A percentile compares a stretch with the other conserved stretches of the same genome.
Evolutionary conservation across 2,888 invertebrate species (phyloP).

Genomic region (Brachypterus glaber): DNA sequence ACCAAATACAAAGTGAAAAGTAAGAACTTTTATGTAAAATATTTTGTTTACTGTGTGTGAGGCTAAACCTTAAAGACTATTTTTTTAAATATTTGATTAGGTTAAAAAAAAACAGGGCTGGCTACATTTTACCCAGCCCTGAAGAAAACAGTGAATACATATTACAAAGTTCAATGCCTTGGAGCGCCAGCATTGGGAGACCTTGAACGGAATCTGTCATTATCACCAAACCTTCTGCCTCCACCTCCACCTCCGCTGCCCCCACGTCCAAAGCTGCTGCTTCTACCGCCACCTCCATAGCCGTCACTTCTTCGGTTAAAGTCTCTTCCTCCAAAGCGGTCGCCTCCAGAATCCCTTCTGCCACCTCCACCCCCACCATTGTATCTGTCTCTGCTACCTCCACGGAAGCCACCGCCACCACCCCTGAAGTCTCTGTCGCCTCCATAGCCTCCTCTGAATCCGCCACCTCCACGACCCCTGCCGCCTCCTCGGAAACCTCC

Average conservation of each 20-base stretch:
- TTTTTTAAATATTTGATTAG: too few relatives aligned
- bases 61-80: too few relatives aligned
- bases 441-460: constrained; percentile 33
- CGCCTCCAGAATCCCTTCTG: constrained; percentile 18
- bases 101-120: too few relatives aligned
- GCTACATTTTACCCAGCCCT: too few relatives aligned
- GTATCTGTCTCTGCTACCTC: constrained; percentile 19
- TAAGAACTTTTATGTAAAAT: too few relatives aligned
- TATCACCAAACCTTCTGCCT: constrained; percentile 18
- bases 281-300: constrained; percentile 25
- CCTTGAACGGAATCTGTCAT: constrained; percentile 27
- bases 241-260: constrained; percentile 19
- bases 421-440: constrained; percentile 29
- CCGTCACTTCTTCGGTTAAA: constrained; percentile 27
- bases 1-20: too few relatives aligned
- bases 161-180: constrained; percentile 22
- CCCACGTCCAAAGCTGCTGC: constrained; percentile 39
- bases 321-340: constrained; percentile 20
- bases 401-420: constrained; percentile 23
- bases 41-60: too few relatives aligned
- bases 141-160: too few relatives aligned
- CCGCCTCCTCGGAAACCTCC: constrained; percentile 50
- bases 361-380: constrained; percentile 22
- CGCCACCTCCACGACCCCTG: constrained; percentile 37
- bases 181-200: constrained; percentile 26